Conservation (phyloP, 2,797 vertebrate genomes). For the Sphenodon punctatus region DNA sequence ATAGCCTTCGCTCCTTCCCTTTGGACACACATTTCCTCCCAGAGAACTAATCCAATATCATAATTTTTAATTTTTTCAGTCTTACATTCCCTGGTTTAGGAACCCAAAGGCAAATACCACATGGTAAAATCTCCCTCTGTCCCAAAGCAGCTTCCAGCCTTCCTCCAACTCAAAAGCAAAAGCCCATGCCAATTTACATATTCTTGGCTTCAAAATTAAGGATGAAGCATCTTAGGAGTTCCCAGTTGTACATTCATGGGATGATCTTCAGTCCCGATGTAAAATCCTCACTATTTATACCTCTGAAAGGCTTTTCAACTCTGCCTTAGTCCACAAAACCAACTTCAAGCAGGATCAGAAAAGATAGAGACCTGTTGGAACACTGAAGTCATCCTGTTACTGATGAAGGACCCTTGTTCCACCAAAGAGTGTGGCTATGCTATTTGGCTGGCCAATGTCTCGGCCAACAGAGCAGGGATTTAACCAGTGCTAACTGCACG, state of each 20-base stretch:
- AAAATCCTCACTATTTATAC: background rate
- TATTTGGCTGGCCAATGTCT: no score
- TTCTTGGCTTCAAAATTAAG: accelerated
- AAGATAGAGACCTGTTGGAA: background rate
- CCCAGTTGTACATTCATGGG: background rate
- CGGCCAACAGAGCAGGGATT: no score
- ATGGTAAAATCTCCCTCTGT: accelerated
- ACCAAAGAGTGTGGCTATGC: no score
- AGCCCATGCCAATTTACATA: background rate
- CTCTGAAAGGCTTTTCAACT: background rate
- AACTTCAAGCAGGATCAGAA: background rate
- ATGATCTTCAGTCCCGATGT: accelerated
- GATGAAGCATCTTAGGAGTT: background rate
- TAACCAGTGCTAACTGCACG: no score
- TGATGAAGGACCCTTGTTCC: accelerated
- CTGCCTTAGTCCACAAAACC: background rate
- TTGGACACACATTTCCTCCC: background rate
- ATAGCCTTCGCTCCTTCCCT: background rate
- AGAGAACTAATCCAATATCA: background rate
- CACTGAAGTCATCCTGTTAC: accelerated
- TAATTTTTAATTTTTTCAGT: background rate
- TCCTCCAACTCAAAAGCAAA: background rate
- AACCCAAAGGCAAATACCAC: background rate
- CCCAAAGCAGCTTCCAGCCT: background rate
- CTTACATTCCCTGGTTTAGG: background rate